Percentiles rank a stretch among this genome's conserved stretches.
phyloP scores from a whole-genome alignment of 2,113 vertebrate species.

The Dinomys branickii region DNA sequence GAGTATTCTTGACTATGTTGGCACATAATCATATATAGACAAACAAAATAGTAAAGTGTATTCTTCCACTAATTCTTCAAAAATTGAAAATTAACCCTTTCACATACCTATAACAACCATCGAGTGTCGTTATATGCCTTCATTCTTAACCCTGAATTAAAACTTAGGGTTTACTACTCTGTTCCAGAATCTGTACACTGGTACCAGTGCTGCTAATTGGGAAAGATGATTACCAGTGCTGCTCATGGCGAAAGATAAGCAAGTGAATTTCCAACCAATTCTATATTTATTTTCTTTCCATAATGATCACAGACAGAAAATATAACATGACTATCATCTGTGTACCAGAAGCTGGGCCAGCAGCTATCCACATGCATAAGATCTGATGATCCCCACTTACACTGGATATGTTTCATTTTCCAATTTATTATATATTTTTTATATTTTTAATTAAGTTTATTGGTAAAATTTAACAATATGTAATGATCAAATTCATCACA shows the following conservation, averaged over 20 bases:
- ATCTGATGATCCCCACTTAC: not conserved
- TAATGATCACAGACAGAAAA: not conserved
- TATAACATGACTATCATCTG: not conserved
- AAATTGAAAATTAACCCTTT: not conserved
- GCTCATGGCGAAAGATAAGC: not conserved
- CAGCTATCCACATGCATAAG: not conserved
- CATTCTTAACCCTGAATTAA: not conserved
- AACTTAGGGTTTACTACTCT: not conserved
- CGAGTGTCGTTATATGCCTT: not conserved
- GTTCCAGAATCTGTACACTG: not conserved
- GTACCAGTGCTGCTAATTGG: not conserved
- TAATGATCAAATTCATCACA: no score
- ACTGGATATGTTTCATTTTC: no score
- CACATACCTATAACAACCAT: not conserved
- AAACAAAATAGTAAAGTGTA: not conserved
- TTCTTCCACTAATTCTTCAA: not conserved
- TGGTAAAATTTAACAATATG: no score
- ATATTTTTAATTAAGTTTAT: no score
- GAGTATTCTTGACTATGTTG: not conserved
- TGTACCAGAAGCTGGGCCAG: not conserved
- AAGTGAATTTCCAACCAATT: not conserved
- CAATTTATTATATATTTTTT: no score
- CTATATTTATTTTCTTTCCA: not conserved
- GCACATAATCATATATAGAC: not conserved
- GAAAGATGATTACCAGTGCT: not conserved